These are phyloP conservation scores for Bombus picipes DNA, from an alignment of 1,140 invertebrate species.

Conservation along the genomic window DNA sequence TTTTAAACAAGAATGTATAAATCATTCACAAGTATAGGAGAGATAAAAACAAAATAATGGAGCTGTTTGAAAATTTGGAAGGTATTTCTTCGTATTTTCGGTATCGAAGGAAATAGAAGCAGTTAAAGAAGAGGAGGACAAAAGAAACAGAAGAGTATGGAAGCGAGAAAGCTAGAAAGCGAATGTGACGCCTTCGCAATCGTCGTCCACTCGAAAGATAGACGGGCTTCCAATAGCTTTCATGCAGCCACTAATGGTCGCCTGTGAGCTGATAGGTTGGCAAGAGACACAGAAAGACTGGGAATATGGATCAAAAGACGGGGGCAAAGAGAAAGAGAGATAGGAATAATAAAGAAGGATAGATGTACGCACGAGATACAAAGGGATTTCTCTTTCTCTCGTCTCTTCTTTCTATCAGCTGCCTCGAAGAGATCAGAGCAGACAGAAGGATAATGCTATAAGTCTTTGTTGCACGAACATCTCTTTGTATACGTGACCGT, in stretches of 20 bases:
- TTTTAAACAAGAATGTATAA: too few relatives aligned
- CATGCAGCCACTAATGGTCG: constrained; percentile 77
- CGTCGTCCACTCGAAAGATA: constrained; percentile 73
- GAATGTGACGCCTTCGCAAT: constrained; percentile 70
- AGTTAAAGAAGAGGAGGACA: constrained; percentile 32
- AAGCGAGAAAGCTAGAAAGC: constrained; percentile 62
- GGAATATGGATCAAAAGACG: constrained; percentile 46
- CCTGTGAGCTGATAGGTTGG: constrained; percentile 69
- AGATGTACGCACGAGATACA: constrained; percentile 66
- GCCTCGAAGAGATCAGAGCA: constrained; percentile 75
- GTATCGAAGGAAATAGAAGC: not conserved
- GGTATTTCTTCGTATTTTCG: not conserved
- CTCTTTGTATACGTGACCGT: constrained; percentile 31
- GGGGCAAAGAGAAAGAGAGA: constrained; percentile 25
- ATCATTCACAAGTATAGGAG: too few relatives aligned
- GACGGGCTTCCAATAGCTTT: constrained; percentile 78
- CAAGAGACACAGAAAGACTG: constrained; percentile 33
- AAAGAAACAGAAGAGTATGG: constrained; percentile 34
- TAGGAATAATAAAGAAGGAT: constrained; percentile 56
- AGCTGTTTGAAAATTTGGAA: too few relatives aligned
- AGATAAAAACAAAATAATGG: too few relatives aligned
- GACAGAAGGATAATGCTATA: constrained; percentile 72
- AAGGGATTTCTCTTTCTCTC: constrained; percentile 68
- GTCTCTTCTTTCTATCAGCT: constrained; percentile 75
- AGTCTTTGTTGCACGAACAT: constrained; percentile 71